Evolutionary conservation across 2,797 vertebrate species (phyloP).

Genomic region (Propithecus perrieri): DNA sequence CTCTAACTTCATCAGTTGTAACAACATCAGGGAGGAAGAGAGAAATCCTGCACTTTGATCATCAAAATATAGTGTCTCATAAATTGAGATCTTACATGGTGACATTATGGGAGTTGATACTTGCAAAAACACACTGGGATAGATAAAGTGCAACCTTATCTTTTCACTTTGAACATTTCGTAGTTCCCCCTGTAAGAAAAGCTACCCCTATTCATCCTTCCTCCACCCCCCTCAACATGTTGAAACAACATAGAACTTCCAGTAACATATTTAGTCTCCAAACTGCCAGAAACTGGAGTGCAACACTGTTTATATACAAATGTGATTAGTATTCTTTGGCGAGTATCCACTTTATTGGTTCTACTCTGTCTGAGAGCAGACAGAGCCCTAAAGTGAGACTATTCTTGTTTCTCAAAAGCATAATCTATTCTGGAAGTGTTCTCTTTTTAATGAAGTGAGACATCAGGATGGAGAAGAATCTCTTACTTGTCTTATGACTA

Average conservation of each 20-base stretch:
- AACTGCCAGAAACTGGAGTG: slow-evolving; percentile 63
- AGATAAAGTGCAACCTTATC: slow-evolving; percentile 60
- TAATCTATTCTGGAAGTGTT: slow-evolving; percentile 74
- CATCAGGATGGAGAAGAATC: slow-evolving; percentile 45
- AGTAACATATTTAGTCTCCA: slow-evolving; percentile 67
- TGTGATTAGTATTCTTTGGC: slow-evolving; percentile 78
- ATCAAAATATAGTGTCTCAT: slow-evolving; percentile 26
- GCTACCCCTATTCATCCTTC: background rate
- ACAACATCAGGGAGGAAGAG: slow-evolving; percentile 31
- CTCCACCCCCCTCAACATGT: background rate
- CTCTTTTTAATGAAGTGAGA: slow-evolving; percentile 72
- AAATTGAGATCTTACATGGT: slow-evolving; percentile 59
- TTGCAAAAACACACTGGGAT: background rate
- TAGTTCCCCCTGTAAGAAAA: slow-evolving; percentile 33
- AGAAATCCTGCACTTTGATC: slow-evolving; percentile 46
- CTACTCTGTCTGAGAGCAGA: slow-evolving; percentile 61
- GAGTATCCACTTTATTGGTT: slow-evolving; percentile 58
- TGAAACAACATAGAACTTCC: slow-evolving; percentile 55
- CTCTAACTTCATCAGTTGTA: background rate
- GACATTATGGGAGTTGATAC: slow-evolving; percentile 34
- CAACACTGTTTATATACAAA: slow-evolving; percentile 74
- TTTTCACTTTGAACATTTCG: slow-evolving; percentile 51
- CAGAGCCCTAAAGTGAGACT: slow-evolving; percentile 24
- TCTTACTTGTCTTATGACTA: slow-evolving; percentile 52
- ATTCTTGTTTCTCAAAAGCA: slow-evolving; percentile 54